Base-by-base conservation (phyloP, 2,888 invertebrate genomes). In the Agrotis segetum region DNA sequence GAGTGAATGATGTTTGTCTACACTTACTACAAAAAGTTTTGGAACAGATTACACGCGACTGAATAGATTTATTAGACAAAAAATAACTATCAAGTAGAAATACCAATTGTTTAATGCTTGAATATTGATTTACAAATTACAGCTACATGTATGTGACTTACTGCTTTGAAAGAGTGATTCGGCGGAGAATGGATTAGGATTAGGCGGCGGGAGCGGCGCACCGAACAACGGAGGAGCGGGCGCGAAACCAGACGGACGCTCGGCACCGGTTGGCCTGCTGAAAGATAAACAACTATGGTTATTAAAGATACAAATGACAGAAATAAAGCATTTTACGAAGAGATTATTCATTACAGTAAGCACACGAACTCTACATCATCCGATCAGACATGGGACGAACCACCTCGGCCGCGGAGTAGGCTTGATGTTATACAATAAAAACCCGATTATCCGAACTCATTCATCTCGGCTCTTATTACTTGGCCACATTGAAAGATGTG, bases 161-260 rank as follows among this genome's bases (percentile, higher is more conserved):
- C 98, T 98, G 85, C 98, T 97, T 96, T 98, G 98, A 92, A 98
- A 98, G 81, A 98, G 97, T 87, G 98, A 98, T 92, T 98, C 98
- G 11, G 98, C 98, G 16, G 98, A 98, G 94, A 98, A 98, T 1
- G 98, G 98, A 93, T 98, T 98, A 13, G 98, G 98, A 89, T 98
- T 98, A 67, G 97, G 94, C 76, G 96, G 95, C 74, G 97, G 96
- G 46, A 97, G 92, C 50, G 97, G 97, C 60, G 98, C 96, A 19
- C 98, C 97, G 90, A 98, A 97, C 87, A 98, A 96, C 78, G 97
- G 97, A 82, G 97, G 97, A 86, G 97, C 97, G 88, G 96, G 97
- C 88, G 97, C 94, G 88, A 97, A 96, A 90, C 96, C 95, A 89
- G 96, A 92, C 75, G 96, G 92, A 81, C 96, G 96, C 91, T 96